Evolutionary conservation across 2,113 vertebrate species (phyloP), one percentile per base, ranked within the genome.

Genomic region (Gambusia holbrooki): DNA sequence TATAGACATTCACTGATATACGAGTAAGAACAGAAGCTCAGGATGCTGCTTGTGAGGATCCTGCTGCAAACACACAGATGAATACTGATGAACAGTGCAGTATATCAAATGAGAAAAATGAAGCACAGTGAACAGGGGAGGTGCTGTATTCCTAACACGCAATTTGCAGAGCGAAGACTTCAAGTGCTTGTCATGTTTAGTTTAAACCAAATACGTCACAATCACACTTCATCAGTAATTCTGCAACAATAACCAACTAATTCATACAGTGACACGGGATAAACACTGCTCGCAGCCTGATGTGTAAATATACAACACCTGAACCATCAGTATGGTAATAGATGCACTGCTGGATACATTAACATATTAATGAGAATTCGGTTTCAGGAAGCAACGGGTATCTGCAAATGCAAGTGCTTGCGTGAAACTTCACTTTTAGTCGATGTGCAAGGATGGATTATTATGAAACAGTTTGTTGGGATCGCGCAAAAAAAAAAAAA

Each of bases 291-390:
- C 72, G 66, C 61, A 69, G 29, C 48, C 29, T 33, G 48, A 13
- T 67, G 45, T 67, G 62, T 25, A 51, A 81, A 77, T 65, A 77
- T 76, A 62, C 40, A 80, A 62, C 63, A 82, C 61, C 33, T 69
- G 37, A 70, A 74, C 35, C 66, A 71, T 79, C 58, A 74, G 66
- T 25, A 69, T 79, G 76, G 81, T 62, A 71, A 88, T 81, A 66
- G 22, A 87, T 74, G 67, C 67, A 74, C 81, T 81, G 66, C 30
- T 42, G 66, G 35, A 40, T 3, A 54, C 48, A 90, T 87, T 86
- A 73, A 60, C 86, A 90, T 89, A 84, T 82, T 86, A 74, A 91
- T 88, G 86, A 79, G 79, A 78, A 83, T 79, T 27, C 73, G 22
- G 62, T 76, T 72, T n/a, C 17, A 65, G 74, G 71, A 28, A 45